Evolutionary conservation across 2,888 invertebrate species (phyloP), one percentile per base, ranked within the genome.

Genomic region (Amaurobius ferox): DNA sequence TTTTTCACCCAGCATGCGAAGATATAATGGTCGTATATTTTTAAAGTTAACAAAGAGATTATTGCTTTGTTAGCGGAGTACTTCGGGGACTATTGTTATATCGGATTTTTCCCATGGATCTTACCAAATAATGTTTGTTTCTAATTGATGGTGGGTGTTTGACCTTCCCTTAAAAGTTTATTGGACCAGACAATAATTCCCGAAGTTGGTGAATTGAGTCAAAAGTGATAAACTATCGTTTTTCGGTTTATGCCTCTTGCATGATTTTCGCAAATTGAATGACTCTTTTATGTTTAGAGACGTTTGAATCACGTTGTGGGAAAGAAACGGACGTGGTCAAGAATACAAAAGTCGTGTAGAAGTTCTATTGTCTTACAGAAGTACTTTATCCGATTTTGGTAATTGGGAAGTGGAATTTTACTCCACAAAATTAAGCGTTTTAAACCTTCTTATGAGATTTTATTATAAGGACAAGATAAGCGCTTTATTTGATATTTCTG

Each of bases 31-130:
- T 66, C 79, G 64, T 28, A 73, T 72, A 79, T 79, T 79, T 79
- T 79, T 72, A 67, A 85, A 67, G 77, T 85, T 72, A 85, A 85
- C 83, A 85, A 85, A 85, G 83, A 85, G 72, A 77, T 76, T 66
- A 76, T 77, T 71, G 83, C 83, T 78, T 85, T 85, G 83, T 85
- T 77, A 77, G 77, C 55, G 3, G 35, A 44, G 35, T 39, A 29
- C 26, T 72, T 30, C 30, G 26, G 7, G 62, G 32, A 68, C 83
- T 72, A 85, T 85, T 85, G 83, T 85, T 80, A 62, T 26, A 29
- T 48, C 70, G 40, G 66, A 35, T 64, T 72, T 77, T 79, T 76
- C 81, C 83, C 77, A 66, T 44, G 77, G 62, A 85, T 70, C 72
- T 62, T 48, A 71, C 62, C 70, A 83, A 83, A 83, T 76, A 85